Conservation (phyloP, 2,113 vertebrate species). For the Gavia stellata region DNA sequence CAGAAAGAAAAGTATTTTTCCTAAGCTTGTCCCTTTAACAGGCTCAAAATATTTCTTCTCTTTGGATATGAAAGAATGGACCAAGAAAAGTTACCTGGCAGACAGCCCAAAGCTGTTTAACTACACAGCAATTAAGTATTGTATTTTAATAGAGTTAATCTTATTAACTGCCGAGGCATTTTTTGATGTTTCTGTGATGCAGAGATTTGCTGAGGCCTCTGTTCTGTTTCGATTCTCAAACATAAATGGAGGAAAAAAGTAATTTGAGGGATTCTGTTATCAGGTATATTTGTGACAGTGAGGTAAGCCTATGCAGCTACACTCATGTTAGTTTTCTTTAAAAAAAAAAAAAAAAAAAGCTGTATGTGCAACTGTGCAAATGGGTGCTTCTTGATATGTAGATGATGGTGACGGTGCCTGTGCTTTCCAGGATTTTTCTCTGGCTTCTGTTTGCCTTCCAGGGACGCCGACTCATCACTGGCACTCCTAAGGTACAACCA, state of each 20-base stretch:
- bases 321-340: neutral
- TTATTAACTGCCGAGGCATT: neutral
- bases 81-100: no score
- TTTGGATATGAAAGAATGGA: neutral
- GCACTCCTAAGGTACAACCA: neutral
- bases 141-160: neutral
- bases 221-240: neutral
- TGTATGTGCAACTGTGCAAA: neutral
- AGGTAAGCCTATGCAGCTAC: neutral
- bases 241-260: neutral
- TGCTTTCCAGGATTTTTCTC: neutral
- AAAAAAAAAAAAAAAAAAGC: neutral
- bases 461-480: fast-evolving
- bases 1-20: neutral
- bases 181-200: neutral
- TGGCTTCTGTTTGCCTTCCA: neutral
- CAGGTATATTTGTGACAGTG: neutral
- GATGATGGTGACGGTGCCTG: neutral
- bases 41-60: neutral
- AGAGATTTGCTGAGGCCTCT: neutral
- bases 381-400: neutral
- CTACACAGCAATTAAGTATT: no score
- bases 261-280: neutral
- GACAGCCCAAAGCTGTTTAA: neutral
- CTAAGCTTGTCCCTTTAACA: neutral